phyloP scores from a whole-genome alignment of 53 echinoderm and acorn worm species.

The Holothuria scabra region DNA sequence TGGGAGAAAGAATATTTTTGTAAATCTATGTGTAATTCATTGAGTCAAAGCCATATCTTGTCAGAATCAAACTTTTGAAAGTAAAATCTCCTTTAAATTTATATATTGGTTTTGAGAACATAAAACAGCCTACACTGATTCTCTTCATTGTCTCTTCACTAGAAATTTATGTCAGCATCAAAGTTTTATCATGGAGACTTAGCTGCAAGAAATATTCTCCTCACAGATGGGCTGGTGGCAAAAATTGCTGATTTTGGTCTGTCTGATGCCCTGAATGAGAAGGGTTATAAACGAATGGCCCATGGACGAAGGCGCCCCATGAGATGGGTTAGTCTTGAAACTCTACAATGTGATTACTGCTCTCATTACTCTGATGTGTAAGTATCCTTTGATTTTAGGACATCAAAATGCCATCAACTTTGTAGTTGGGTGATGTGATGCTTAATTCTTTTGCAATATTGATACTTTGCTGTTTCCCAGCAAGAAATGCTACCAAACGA shows the following conservation, averaged over 20 bases:
- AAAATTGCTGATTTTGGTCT: conserved; percentile 56
- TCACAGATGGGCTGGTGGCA: conserved; percentile 28
- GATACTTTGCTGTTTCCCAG: too few relatives aligned
- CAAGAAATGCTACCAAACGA: too few relatives aligned
- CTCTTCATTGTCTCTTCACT: neutral
- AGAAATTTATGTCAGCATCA: conserved; percentile 35
- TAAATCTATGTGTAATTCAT: too few relatives aligned
- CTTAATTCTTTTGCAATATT: too few relatives aligned
- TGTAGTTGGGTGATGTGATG: too few relatives aligned
- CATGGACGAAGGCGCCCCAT: conserved; percentile 41
- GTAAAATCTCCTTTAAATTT: too few relatives aligned
- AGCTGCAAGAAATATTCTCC: conserved; percentile 44
- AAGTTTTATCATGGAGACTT: conserved; percentile 50
- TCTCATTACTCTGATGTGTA: conserved; percentile 51
- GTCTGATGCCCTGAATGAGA: conserved; percentile 38
- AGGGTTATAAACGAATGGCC: conserved; percentile 41
- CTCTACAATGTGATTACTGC: conserved; percentile 27
- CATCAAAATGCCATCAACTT: too few relatives aligned
- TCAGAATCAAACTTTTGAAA: too few relatives aligned
- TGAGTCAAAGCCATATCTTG: too few relatives aligned
- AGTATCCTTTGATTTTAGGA: neutral
- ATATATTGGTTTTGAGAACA: too few relatives aligned
- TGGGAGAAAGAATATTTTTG: too few relatives aligned
- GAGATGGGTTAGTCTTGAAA: conserved; percentile 51
- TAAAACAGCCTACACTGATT: neutral